Evolutionary conservation across 2,888 invertebrate genomes (phyloP).

Genomic region (Tribolium freemani): DNA sequence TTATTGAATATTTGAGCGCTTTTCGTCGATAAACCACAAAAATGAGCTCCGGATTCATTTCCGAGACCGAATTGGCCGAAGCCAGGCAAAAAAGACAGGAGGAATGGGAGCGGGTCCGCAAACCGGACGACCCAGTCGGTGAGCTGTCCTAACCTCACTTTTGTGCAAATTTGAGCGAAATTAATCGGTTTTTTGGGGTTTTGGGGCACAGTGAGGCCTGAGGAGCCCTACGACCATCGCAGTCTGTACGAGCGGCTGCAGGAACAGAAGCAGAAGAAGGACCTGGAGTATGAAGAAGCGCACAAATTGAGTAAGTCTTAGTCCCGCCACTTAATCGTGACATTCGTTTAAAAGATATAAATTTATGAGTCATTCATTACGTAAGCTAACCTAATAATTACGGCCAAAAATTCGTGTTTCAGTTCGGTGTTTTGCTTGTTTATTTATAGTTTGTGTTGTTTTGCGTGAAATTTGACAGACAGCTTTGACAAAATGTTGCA

Average conservation of each 20-base stretch:
- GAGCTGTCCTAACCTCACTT: conserved; percentile 51
- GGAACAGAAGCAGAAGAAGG: conserved; percentile 92
- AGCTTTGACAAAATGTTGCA: conserved; percentile 21
- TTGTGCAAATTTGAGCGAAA: conserved; percentile 2
- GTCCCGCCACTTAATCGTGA: conserved; percentile 57
- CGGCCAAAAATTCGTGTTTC: not conserved
- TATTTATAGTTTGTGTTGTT: not conserved
- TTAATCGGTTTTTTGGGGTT: conserved; percentile 20
- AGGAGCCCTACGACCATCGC: conserved; percentile 85
- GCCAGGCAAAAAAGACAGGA: conserved; percentile 86
- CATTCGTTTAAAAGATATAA: not conserved
- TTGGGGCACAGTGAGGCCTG: conserved; percentile 82
- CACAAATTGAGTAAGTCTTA: conserved; percentile 92
- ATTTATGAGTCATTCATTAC: conserved; percentile 11
- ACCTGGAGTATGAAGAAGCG: conserved; percentile 95
- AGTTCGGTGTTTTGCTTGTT: not conserved
- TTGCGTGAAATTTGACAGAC: conserved; percentile 13
- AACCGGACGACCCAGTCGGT: conserved; percentile 92
- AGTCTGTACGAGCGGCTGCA: conserved; percentile 94
- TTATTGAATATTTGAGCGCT: not conserved
- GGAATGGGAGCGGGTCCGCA: conserved; percentile 97
- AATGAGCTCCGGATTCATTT: conserved; percentile 94
- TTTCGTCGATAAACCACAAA: conserved; percentile 38
- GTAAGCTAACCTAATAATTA: conserved; percentile 10
- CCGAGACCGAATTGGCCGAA: conserved; percentile 89